Percentiles rank a stretch among this genome's conserved stretches.
These are phyloP conservation scores for Drosophila kepulauana DNA, from an alignment of 1,140 invertebrate species.

Conservation along the genomic window DNA sequence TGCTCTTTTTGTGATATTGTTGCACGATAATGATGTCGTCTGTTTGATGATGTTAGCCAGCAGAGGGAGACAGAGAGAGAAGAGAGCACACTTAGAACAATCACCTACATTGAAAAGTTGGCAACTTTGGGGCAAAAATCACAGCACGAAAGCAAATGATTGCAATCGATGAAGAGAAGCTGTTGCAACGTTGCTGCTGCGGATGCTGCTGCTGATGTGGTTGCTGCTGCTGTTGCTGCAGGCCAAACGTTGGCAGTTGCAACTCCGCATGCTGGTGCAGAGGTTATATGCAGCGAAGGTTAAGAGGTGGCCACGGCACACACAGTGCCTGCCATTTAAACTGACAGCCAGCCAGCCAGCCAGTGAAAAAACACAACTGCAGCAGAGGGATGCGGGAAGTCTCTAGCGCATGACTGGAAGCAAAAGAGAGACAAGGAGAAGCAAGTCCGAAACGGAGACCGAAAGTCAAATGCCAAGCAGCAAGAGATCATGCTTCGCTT, in stretches of 20 bases:
- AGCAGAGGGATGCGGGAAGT: constrained; percentile 31
- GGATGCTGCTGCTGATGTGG: constrained; percentile 8
- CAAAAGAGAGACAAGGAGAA: constrained; percentile 20
- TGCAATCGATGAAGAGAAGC: constrained; percentile 66
- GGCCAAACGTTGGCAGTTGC: constrained; percentile 32
- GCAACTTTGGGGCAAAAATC: constrained; percentile 71
- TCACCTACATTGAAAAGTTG: constrained; percentile 69
- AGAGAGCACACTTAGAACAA: constrained; percentile 54
- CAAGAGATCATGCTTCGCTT: constrained; percentile 65
- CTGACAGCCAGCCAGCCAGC: constrained; percentile 62
- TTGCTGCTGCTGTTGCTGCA: constrained; percentile 28
- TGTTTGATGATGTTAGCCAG: constrained; percentile 75
- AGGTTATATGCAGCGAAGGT: constrained; percentile 79
- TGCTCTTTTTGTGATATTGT: constrained; percentile 67
- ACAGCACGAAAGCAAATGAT: constrained; percentile 81
- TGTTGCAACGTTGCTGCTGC: constrained; percentile 18
- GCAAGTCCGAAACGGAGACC: constrained; percentile 57
- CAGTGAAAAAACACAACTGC: constrained; percentile 44
- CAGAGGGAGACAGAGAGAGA: neutral
- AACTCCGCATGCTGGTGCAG: constrained; percentile 61
- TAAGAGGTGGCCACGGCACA: constrained; percentile 79
- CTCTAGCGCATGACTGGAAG: constrained; percentile 73
- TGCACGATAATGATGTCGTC: constrained; percentile 82
- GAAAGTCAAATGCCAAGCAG: constrained; percentile 83
- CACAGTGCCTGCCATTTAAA: constrained; percentile 74